These are phyloP conservation scores for Amiota mariae DNA, from an alignment of 2,888 invertebrate genomes.

Conservation along the genomic window DNA sequence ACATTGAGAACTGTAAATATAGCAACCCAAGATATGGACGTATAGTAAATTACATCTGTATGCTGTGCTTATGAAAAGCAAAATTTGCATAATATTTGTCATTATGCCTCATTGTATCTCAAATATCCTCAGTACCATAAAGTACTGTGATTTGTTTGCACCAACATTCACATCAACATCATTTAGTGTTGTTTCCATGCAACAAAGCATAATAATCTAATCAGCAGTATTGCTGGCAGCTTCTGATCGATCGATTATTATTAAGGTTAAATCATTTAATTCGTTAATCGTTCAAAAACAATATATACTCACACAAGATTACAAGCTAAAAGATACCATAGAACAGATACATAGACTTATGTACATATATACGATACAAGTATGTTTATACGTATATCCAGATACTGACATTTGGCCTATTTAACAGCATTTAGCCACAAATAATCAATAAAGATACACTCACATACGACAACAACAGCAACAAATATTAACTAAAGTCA, in stretches of 20 bases:
- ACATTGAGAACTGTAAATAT: too few relatives aligned
- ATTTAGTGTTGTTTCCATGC: too few relatives aligned
- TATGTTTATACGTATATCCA: background rate
- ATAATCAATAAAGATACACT: slow-evolving; percentile 20
- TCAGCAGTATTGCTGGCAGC: background rate
- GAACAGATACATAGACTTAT: too few relatives aligned
- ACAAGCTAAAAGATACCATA: background rate
- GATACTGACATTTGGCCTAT: slow-evolving; percentile 9
- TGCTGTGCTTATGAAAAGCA: too few relatives aligned
- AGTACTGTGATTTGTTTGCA: too few relatives aligned
- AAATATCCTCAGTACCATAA: too few relatives aligned
- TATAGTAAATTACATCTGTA: too few relatives aligned
- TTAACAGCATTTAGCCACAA: slow-evolving; percentile 11
- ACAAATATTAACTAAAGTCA: background rate
- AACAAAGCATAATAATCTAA: too few relatives aligned
- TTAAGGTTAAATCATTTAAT: slow-evolving; percentile 64
- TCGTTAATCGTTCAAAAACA: slow-evolving; percentile 60
- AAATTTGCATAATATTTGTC: too few relatives aligned
- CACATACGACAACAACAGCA: background rate
- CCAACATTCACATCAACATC: too few relatives aligned
- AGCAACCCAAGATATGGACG: too few relatives aligned
- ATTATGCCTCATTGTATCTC: too few relatives aligned
- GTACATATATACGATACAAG: background rate
- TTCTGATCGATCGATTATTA: slow-evolving; percentile 34
- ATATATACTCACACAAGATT: background rate